phyloP scores from a whole-genome alignment of 2,888 invertebrate species.

The Caenorhabditis doughertyi region DNA sequence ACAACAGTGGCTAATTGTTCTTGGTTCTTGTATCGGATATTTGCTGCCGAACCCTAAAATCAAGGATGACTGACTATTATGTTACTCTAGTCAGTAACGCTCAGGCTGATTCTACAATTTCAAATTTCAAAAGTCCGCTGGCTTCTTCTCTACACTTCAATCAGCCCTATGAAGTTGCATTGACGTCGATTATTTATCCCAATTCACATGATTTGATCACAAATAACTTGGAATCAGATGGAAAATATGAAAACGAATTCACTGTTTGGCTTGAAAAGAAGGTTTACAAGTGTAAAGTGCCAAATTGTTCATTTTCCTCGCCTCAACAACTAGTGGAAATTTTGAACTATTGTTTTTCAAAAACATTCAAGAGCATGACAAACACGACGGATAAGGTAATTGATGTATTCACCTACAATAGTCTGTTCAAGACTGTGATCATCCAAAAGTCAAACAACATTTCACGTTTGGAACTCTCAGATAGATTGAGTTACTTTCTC shows the following conservation, averaged over 20 bases:
- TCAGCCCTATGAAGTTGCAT: conserved; percentile 10
- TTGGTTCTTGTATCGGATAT: conserved; percentile 31
- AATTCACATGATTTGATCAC: conserved; percentile 30
- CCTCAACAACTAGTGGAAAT: neutral
- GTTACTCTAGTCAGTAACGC: conserved; percentile 27
- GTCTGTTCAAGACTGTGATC: neutral
- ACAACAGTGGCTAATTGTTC: conserved; percentile 12
- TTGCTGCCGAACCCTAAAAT: conserved; percentile 31
- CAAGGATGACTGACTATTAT: conserved; percentile 19
- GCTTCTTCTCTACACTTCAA: neutral
- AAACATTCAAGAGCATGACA: no score
- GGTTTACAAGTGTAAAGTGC: neutral
- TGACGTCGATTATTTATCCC: conserved; percentile 31
- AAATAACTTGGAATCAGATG: neutral
- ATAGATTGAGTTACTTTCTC: no score
- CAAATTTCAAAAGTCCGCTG: conserved; percentile 11
- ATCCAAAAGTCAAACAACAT: neutral
- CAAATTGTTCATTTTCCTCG: neutral
- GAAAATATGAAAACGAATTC: conserved; percentile 23
- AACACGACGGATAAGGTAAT: neutral
- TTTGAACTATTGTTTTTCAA: no score
- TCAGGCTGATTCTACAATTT: conserved; percentile 6
- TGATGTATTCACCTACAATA: neutral
- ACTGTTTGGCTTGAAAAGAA: neutral
- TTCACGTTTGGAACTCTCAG: neutral